phyloP scores from a whole-genome alignment of 1,140 invertebrate genomes.

The Sesamia nonagrioides region DNA sequence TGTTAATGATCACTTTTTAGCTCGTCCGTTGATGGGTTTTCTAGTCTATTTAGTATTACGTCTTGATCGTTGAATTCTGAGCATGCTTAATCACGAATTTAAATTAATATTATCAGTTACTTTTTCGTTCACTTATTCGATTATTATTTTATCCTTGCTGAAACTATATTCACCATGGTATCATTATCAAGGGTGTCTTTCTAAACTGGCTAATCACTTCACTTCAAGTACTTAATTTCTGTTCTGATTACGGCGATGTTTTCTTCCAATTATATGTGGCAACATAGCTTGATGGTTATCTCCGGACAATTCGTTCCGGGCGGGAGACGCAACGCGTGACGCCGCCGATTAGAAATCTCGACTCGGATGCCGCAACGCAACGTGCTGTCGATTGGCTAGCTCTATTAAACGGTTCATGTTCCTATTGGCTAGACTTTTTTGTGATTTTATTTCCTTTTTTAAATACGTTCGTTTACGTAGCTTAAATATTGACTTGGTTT shows the following conservation, averaged over 20 bases:
- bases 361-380: constrained; percentile 70
- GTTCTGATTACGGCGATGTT: constrained; percentile 40
- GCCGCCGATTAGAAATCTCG: constrained; percentile 80
- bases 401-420: constrained; percentile 62
- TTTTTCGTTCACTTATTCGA: no score
- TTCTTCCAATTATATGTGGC: constrained; percentile 49
- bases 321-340: constrained; percentile 76
- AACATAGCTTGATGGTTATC: constrained; percentile 72
- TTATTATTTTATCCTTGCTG: no score
- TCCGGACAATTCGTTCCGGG: constrained; percentile 76
- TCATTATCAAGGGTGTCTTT: no score
- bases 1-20: background rate
- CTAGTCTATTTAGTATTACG: no score
- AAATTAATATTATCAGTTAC: no score
- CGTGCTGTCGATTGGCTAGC: constrained; percentile 66
- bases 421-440: constrained; percentile 31
- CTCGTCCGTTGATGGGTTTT: no score
- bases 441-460: background rate
- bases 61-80: background rate
- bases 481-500: background rate
- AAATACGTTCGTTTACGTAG: background rate
- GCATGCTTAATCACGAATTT: no score
- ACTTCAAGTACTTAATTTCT: constrained; percentile 4
- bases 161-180: no score
- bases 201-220: background rate